A percentile compares a stretch with the other conserved stretches of the same genome.
Conservation (phyloP, 2,797 vertebrate species). For the Cyclura pinguis region DNA sequence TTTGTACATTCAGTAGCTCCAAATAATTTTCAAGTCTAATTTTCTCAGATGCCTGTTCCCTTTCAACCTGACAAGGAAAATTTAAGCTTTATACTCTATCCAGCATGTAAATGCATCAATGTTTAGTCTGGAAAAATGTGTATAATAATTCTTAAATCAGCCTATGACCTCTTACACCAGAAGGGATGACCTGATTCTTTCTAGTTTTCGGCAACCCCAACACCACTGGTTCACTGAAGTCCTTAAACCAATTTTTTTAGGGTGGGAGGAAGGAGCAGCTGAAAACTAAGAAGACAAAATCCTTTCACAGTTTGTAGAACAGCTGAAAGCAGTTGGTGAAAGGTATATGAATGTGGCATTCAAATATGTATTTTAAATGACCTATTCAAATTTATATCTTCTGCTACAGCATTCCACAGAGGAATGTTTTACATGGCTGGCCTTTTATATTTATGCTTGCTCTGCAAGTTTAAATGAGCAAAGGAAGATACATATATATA, state of each 20-base stretch:
- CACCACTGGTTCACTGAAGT: constrained; percentile 73
- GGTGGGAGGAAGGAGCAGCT: constrained; percentile 72
- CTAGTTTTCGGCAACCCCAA: constrained; percentile 67
- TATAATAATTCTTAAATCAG: constrained; percentile 67
- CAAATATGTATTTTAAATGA: constrained; percentile 47
- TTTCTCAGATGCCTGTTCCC: not conserved
- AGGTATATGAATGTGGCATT: constrained; percentile 37
- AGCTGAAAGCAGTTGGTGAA: constrained; percentile 44
- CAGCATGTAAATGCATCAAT: constrained; percentile 58
- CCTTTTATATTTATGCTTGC: constrained; percentile 43
- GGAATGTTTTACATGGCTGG: not conserved
- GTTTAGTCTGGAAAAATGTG: constrained; percentile 55
- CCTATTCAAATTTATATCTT: constrained; percentile 54
- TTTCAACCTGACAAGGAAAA: constrained; percentile 52
- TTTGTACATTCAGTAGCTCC: not conserved
- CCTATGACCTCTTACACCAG: constrained; percentile 57
- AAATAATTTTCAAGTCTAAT: not conserved
- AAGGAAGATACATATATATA: not conserved
- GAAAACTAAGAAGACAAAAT: constrained; percentile 75
- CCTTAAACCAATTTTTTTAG: constrained; percentile 69
- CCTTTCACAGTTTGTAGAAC: constrained; percentile 58
- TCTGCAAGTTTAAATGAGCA: constrained; percentile 15
- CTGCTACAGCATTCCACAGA: constrained; percentile 17
- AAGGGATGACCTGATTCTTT: constrained; percentile 61
- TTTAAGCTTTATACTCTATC: constrained; percentile 39